These are phyloP conservation scores for Agelaius tricolor DNA, from an alignment of 2,113 vertebrate species.

Conservation along the genomic window DNA sequence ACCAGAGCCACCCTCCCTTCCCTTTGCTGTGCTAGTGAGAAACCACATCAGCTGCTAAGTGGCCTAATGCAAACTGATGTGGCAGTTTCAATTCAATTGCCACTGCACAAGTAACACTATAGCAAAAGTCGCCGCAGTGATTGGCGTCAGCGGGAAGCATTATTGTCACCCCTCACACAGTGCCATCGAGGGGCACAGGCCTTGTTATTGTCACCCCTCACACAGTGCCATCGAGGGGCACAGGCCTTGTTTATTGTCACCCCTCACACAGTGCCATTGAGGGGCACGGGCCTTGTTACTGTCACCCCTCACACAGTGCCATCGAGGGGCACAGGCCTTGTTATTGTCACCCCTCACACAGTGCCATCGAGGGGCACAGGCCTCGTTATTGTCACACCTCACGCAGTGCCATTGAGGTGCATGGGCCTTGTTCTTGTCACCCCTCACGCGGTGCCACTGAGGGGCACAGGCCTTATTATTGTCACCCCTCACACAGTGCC, in stretches of 20 bases:
- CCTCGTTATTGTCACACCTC: background rate
- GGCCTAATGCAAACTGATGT: conserved; percentile 37
- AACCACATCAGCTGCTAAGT: conserved; percentile 2
- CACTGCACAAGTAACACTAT: background rate
- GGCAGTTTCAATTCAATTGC: conserved; percentile 45
- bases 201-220: background rate
- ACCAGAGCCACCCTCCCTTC: background rate
- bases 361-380: background rate
- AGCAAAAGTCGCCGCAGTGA: background rate
- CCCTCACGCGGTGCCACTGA: background rate
- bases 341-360: background rate
- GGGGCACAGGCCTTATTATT: background rate
- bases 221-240: background rate
- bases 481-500: background rate
- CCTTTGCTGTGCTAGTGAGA: background rate
- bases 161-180: background rate
- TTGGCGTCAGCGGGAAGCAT: background rate
- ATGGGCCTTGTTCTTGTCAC: background rate
- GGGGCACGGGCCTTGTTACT: fast-evolving
- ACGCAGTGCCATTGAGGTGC: background rate
- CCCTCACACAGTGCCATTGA: background rate
- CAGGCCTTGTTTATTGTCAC: background rate
- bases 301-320: background rate
- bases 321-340: fast-evolving
- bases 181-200: background rate